Conservation (phyloP, 2,888 invertebrate genomes). For the Achlya flavicornis region DNA sequence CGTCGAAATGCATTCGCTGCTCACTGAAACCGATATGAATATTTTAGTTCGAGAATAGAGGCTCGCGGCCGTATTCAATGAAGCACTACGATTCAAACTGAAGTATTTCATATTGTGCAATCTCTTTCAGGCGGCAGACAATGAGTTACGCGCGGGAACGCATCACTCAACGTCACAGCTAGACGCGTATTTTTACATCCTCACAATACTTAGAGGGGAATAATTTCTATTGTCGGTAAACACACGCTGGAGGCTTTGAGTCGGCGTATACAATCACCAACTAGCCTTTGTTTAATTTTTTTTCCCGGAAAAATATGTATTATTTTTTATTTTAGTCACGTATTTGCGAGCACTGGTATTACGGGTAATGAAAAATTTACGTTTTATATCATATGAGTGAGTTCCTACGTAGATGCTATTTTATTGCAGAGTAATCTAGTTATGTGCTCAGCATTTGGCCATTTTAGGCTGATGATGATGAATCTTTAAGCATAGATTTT, state of each 20-base stretch:
- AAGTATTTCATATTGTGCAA: constrained; percentile 80
- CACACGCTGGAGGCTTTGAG: constrained; percentile 62
- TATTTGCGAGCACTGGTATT: neutral
- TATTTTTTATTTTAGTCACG: constrained; percentile 24
- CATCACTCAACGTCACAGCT: constrained; percentile 80
- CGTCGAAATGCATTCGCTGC: constrained; percentile 43
- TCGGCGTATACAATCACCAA: constrained; percentile 47
- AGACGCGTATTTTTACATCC: constrained; percentile 76
- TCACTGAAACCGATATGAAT: constrained; percentile 59
- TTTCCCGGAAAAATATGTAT: constrained; percentile 22
- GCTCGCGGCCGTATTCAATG: constrained; percentile 64
- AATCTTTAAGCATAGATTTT: neutral
- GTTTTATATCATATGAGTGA: neutral
- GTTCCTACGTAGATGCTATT: no score
- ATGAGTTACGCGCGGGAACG: constrained; percentile 69
- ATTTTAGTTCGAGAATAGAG: constrained; percentile 63
- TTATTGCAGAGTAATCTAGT: no score
- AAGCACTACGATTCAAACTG: constrained; percentile 68
- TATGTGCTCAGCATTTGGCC: no score
- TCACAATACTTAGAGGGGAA: constrained; percentile 73
- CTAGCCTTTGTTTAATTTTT: constrained; percentile 52
- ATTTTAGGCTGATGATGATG: no score
- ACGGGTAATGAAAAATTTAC: neutral
- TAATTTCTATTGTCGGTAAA: constrained; percentile 78
- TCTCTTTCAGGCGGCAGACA: constrained; percentile 78